phyloP scores from a whole-genome alignment of 92 coral and sea anemone species.

The Zoanthus sociatus region DNA sequence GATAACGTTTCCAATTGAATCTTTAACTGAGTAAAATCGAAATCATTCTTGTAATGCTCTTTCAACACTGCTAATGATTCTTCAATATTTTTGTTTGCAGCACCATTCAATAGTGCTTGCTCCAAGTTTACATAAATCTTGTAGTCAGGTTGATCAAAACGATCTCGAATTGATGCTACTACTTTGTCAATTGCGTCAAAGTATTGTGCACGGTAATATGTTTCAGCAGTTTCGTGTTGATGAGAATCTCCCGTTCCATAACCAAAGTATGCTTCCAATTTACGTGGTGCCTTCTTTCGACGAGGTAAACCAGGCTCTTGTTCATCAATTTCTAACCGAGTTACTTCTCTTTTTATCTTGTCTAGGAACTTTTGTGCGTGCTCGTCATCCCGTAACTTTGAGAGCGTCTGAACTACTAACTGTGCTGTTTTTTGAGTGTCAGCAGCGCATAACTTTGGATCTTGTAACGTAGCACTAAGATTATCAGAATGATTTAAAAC shows the following conservation, averaged over 20 bases:
- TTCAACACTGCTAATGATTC: constrained; percentile 6
- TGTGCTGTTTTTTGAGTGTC: constrained; percentile 14
- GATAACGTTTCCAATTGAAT: constrained; percentile 5
- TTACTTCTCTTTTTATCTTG: too few species aligned
- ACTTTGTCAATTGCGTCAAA: too few species aligned
- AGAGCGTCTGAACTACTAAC: constrained; percentile 18
- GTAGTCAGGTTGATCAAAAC: background rate
- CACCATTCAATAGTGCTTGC: constrained; percentile 7
- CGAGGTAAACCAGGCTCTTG: too few species aligned
- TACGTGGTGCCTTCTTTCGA: too few species aligned
- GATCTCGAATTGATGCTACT: too few species aligned
- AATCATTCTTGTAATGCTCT: constrained; percentile 5
- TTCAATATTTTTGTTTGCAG: constrained; percentile 5
- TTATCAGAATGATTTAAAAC: constrained; percentile 11
- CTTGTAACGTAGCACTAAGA: constrained; percentile 20
- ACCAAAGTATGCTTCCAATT: too few species aligned
- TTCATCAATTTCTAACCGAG: too few species aligned
- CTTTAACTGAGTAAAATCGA: constrained; percentile 5
- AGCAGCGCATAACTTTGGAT: constrained; percentile 21
- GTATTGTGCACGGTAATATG: too few species aligned
- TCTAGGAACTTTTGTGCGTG: background rate
- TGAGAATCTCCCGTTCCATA: too few species aligned
- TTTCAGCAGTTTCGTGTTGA: too few species aligned
- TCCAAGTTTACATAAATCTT: constrained; percentile 5
- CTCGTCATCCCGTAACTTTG: constrained; percentile 18